Base-by-base conservation (phyloP, 2,113 vertebrate species). In the Bubo scandiacus region DNA sequence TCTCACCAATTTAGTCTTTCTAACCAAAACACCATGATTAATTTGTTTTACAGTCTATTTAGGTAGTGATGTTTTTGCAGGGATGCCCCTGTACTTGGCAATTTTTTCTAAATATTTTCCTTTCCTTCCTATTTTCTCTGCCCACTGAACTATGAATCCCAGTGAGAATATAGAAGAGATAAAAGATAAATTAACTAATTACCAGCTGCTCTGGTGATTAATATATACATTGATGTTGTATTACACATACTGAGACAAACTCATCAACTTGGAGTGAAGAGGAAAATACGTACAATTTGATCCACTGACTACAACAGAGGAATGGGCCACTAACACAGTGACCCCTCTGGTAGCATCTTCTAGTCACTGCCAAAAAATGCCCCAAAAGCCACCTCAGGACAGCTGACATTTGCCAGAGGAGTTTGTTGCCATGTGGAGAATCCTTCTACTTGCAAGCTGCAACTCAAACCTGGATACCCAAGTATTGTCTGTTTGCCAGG, bases 61-160 rank as follows among this genome's bases (percentile, higher is more conserved):
- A 95, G 81, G 36, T 51, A 90, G n/a, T 23, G 67, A 77, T 86
- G 52, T 92, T 95, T 88, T 78, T 77, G 65, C 65, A 91, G 51
- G 66, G 68, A 82, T 82, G 59, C 66, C 22, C 22, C 4, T 9
- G 11, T 42, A 61, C 45, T 85, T 91, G 62, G 49, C 91, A 92
- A 18, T 55, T 90, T 95, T 93, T 81, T 18, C 30, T 20, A 96
- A 93, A 91, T 96, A 94, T 96, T 94, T 96, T 59, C 38, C 43
- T 86, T 92, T 91, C 58, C 58, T 95, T 80, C 67, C 51, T 67
- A 47, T 93, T 92, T 96, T 55, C 66, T 90, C 92, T 95, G 73
- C 86, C 77, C 51, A 82, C 40, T 57, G 62, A 62, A 80, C 45
- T 93, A 80, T 65, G 71, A 83, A 83, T 80, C 70, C 61, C 45